These are phyloP conservation scores for Antrozous pallidus DNA, from an alignment of 2,797 vertebrate genomes.

Conservation along the genomic window DNA sequence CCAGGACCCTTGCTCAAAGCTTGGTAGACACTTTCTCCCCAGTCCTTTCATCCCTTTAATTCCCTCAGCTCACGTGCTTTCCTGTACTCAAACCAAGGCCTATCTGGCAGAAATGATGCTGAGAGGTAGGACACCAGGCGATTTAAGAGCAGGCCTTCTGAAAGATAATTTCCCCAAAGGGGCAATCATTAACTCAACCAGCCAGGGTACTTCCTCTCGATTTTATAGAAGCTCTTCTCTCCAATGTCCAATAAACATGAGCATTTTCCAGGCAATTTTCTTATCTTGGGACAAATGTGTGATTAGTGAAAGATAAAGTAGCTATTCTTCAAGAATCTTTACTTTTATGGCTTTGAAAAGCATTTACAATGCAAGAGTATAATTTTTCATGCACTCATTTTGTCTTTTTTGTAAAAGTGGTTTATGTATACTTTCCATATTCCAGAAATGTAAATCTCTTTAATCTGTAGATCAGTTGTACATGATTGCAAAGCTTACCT, in stretches of 20 bases:
- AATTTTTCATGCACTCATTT: slow-evolving; percentile 6
- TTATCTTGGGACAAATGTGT: slow-evolving; percentile 51
- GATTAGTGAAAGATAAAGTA: slow-evolving; percentile 35
- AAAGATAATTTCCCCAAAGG: slow-evolving; percentile 24
- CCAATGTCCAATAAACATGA: slow-evolving; percentile 58
- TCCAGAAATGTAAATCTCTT: neutral
- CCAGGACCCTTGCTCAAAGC: neutral
- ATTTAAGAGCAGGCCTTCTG: neutral
- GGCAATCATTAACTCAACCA: slow-evolving; percentile 39
- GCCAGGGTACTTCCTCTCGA: slow-evolving; percentile 28
- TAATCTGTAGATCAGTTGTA: neutral
- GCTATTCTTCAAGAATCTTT: slow-evolving; percentile 55
- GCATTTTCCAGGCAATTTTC: slow-evolving; percentile 52
- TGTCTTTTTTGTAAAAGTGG: slow-evolving; percentile 14
- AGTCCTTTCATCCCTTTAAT: neutral
- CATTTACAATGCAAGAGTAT: slow-evolving; percentile 11
- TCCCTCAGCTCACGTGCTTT: neutral
- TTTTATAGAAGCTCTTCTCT: slow-evolving; percentile 59
- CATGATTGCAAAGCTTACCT: neutral
- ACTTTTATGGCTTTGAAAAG: slow-evolving; percentile 44
- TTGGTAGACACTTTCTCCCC: neutral
- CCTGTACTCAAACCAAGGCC: neutral
- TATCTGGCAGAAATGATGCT: neutral
- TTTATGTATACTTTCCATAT: neutral
- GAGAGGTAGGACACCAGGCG: neutral